A percentile compares a stretch with the other conserved stretches of the same genome.
These are phyloP conservation scores for Barypeithes pellucidus DNA, from an alignment of 2,888 invertebrate species.

Conservation along the genomic window DNA sequence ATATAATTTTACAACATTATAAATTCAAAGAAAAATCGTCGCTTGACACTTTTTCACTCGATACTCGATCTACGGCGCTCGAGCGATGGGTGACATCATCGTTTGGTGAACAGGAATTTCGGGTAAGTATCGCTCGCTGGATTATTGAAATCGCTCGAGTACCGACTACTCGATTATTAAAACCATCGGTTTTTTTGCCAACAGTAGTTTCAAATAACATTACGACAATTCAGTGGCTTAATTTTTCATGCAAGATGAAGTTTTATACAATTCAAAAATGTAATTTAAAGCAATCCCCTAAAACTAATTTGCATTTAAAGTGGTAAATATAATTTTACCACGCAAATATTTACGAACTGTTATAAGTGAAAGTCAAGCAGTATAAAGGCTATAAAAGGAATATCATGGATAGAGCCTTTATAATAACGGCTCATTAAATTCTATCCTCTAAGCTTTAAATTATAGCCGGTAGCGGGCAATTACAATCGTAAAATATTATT, in stretches of 20 bases:
- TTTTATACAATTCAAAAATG: not conserved
- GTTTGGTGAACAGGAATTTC: no score
- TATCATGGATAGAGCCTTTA: slow-evolving; percentile 2
- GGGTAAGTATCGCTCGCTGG: no score
- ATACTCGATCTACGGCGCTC: no score
- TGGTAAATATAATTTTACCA: slow-evolving; percentile 7
- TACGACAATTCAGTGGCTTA: no score
- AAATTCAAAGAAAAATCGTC: no score
- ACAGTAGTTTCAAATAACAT: no score
- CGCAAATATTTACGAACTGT: not conserved
- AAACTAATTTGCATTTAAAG: slow-evolving; percentile 6
- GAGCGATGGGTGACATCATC: no score
- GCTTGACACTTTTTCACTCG: no score
- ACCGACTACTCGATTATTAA: no score
- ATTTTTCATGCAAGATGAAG: not conserved
- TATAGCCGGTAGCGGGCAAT: not conserved
- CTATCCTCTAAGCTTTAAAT: not conserved
- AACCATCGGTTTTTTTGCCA: no score
- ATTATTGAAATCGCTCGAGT: no score
- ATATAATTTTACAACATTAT: no score
- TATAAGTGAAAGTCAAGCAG: not conserved
- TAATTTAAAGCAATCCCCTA: not conserved
- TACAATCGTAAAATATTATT: not conserved
- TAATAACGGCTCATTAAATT: slow-evolving; percentile 6
- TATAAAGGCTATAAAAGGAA: slow-evolving; percentile 2